Evolutionary conservation across 2,888 invertebrate genomes (phyloP).

Genomic region (Hololepta plana): DNA sequence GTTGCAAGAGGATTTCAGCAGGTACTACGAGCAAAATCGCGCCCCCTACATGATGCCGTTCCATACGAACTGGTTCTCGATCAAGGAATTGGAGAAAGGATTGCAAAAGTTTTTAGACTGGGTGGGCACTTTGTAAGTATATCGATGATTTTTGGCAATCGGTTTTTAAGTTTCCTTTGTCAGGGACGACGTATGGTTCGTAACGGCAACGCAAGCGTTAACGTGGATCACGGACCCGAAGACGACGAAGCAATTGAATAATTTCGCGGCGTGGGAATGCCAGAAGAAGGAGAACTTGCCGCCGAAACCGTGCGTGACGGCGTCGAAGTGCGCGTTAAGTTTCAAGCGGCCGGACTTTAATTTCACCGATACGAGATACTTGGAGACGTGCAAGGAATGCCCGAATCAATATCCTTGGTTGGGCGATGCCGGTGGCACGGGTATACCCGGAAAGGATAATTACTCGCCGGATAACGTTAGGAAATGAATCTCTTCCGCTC

Average conservation of each 20-base stretch:
- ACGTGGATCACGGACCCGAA: slow-evolving; percentile 83
- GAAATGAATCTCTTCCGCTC: slow-evolving; percentile 11
- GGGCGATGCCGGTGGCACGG: slow-evolving; percentile 71
- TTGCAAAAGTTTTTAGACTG: slow-evolving; percentile 74
- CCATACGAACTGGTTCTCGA: slow-evolving; percentile 95
- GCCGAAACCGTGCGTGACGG: slow-evolving; percentile 54
- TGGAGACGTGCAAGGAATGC: slow-evolving; percentile 76
- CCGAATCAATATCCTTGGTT: slow-evolving; percentile 78
- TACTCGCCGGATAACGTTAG: slow-evolving; percentile 55
- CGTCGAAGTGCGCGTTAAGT: slow-evolving; percentile 68
- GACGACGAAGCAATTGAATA: slow-evolving; percentile 42
- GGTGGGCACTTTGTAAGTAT: slow-evolving; percentile 49
- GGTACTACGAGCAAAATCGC: slow-evolving; percentile 71
- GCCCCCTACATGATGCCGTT: slow-evolving; percentile 91
- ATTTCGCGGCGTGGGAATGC: slow-evolving; percentile 71
- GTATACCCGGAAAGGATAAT: slow-evolving; percentile 59
- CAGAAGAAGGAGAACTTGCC: slow-evolving; percentile 51
- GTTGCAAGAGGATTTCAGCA: slow-evolving; percentile 75
- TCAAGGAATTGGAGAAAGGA: slow-evolving; percentile 63
- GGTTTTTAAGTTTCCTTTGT: neutral
- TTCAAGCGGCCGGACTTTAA: slow-evolving; percentile 62
- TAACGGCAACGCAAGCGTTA: slow-evolving; percentile 73
- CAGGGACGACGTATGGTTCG: slow-evolving; percentile 74
- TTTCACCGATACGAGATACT: slow-evolving; percentile 65
- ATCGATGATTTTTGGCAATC: neutral